These are phyloP conservation scores for Ooceraea biroi DNA, from an alignment of 1,140 invertebrate species.

Conservation along the genomic window DNA sequence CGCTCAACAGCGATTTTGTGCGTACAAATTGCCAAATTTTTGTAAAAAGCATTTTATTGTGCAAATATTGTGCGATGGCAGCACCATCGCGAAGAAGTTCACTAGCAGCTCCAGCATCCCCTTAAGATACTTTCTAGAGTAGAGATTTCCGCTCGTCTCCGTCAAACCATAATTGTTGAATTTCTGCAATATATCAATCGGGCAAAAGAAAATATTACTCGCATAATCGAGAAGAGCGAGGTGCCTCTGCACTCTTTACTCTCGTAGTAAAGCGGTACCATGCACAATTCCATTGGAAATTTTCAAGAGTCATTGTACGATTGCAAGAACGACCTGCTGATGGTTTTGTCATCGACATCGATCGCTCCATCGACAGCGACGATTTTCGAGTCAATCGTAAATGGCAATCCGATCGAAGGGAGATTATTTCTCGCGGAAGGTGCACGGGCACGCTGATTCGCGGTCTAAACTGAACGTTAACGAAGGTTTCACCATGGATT, in stretches of 20 bases:
- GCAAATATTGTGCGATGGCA: too few species aligned
- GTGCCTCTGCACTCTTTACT: neutral
- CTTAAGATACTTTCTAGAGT: too few species aligned
- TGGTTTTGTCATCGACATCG: neutral
- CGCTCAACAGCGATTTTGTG: too few species aligned
- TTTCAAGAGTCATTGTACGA: slow-evolving; percentile 47
- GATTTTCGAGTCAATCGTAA: slow-evolving; percentile 47
- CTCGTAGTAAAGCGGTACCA: slow-evolving; percentile 19
- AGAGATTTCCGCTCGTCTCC: neutral
- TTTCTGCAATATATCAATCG: slow-evolving; percentile 21
- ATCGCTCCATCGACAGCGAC: slow-evolving; percentile 14
- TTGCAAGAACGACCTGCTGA: slow-evolving; percentile 4
- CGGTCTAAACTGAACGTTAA: slow-evolving; percentile 67
- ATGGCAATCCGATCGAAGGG: slow-evolving; percentile 54
- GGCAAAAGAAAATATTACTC: neutral
- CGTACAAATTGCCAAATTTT: too few species aligned
- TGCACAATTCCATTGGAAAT: slow-evolving; percentile 2
- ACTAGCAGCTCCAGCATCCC: too few species aligned
- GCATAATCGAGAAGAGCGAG: slow-evolving; percentile 37
- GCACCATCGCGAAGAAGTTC: too few species aligned
- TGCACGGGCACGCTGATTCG: slow-evolving; percentile 53
- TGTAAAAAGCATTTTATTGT: too few species aligned
- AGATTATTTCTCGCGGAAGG: slow-evolving; percentile 50
- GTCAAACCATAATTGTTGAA: slow-evolving; percentile 18
- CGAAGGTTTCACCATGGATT: slow-evolving; percentile 73